Conservation (phyloP, 2,797 vertebrate species). For the Takifugu rubripes region DNA sequence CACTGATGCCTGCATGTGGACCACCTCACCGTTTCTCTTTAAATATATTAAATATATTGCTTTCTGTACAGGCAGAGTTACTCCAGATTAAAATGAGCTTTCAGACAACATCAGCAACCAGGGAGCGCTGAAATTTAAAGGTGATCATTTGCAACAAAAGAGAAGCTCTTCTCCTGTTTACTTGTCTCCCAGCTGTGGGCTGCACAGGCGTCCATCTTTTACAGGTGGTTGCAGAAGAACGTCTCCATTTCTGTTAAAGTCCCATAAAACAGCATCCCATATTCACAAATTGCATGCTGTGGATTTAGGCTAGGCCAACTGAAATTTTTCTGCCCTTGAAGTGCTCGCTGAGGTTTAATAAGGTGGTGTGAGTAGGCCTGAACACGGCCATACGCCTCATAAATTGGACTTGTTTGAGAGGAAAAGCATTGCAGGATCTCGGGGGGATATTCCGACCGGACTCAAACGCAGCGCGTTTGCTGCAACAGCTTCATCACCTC, state of each 20-base stretch:
- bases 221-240: slow-evolving; percentile 39
- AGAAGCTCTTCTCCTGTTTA: slow-evolving; percentile 33
- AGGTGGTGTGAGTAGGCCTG: slow-evolving; percentile 23
- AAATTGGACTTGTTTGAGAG: slow-evolving; percentile 38
- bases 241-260: not conserved
- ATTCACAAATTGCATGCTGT: slow-evolving; percentile 31
- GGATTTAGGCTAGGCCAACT: slow-evolving; percentile 38
- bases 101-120: slow-evolving; percentile 1
- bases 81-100: not conserved
- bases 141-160: slow-evolving; percentile 33
- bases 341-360: slow-evolving; percentile 39
- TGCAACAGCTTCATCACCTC: slow-evolving; percentile 37
- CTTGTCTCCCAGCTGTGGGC: slow-evolving; percentile 31
- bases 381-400: slow-evolving; percentile 30
- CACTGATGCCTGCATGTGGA: not conserved
- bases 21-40: too few relatives aligned
- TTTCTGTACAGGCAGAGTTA: too few relatives aligned
- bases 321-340: slow-evolving; percentile 32
- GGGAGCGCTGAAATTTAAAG: slow-evolving; percentile 16
- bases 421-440: slow-evolving; percentile 33
- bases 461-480: slow-evolving; percentile 49
- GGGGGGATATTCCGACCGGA: slow-evolving; percentile 40
- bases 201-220: slow-evolving; percentile 36
- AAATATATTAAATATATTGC: too few relatives aligned
- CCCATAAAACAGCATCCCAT: slow-evolving; percentile 9